Percentiles rank a stretch among this genome's conserved stretches.
These are phyloP conservation scores for Archips crataeganus DNA, from an alignment of 2,888 invertebrate species.

Conservation along the genomic window DNA sequence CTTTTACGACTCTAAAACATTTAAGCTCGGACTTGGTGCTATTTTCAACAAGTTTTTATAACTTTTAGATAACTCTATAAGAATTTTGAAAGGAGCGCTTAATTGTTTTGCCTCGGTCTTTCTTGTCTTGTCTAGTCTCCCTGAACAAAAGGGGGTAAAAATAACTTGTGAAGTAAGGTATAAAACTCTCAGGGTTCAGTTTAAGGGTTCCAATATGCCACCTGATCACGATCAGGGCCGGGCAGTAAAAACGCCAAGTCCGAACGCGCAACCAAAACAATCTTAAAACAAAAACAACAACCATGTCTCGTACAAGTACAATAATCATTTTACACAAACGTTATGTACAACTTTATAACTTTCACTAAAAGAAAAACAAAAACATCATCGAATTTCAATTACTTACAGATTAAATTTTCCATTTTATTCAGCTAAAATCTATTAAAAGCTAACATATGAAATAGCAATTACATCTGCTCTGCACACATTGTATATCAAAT, in stretches of 20 bases:
- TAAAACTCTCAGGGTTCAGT: background rate
- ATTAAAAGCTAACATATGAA: constrained; percentile 36
- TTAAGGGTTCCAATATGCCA: background rate
- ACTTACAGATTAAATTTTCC: constrained; percentile 24
- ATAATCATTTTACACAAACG: constrained; percentile 36
- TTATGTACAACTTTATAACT: constrained; percentile 39
- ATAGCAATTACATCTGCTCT: constrained; percentile 23
- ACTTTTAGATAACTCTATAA: background rate
- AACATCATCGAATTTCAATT: constrained; percentile 28
- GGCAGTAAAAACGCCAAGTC: constrained; percentile 24
- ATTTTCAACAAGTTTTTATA: background rate
- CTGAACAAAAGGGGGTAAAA: background rate
- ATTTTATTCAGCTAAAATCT: constrained; percentile 20
- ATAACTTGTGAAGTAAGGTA: background rate
- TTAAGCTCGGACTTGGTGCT: constrained; percentile 27
- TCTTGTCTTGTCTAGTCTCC: no score
- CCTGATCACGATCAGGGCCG: background rate
- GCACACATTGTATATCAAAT: constrained; percentile 6
- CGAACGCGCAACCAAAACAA: constrained; percentile 30
- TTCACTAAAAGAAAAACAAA: constrained; percentile 28
- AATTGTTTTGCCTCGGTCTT: no score
- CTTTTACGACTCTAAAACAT: constrained; percentile 16
- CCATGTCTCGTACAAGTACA: constrained; percentile 38
- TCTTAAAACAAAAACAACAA: constrained; percentile 39
- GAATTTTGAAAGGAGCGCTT: no score